phyloP scores from a whole-genome alignment of 2,797 vertebrate genomes.

The Cossypha polioptera region DNA sequence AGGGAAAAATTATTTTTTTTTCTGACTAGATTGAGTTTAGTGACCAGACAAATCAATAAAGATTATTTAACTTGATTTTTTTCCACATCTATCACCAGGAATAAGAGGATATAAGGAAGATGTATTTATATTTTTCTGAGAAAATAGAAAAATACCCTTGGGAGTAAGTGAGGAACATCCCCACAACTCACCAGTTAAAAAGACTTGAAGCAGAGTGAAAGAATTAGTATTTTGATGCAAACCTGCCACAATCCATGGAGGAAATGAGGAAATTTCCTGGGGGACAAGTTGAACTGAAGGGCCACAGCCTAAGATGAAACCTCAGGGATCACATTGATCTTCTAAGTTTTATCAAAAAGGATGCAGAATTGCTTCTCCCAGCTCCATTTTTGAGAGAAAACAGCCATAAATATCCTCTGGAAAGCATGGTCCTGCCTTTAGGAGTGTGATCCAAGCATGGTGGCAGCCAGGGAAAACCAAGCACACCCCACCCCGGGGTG shows the following conservation, averaged over 20 bases:
- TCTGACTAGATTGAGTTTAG: background rate
- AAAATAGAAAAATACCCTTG: background rate
- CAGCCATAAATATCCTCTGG: background rate
- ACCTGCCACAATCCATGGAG: background rate
- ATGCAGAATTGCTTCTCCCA: background rate
- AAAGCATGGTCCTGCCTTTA: background rate
- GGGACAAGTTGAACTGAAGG: background rate
- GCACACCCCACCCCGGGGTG: background rate
- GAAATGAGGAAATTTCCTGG: background rate
- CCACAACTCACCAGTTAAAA: background rate
- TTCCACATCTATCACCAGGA: background rate
- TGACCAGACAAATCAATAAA: background rate
- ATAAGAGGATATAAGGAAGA: background rate
- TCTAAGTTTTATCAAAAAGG: background rate
- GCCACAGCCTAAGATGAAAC: rapidly evolving
- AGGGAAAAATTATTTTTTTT: background rate
- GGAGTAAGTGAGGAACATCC: background rate
- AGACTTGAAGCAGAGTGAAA: background rate
- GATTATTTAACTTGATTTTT: background rate
- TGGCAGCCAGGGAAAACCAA: background rate
- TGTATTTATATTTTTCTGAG: background rate
- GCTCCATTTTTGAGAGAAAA: background rate
- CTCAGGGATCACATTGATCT: background rate
- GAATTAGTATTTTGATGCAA: background rate
- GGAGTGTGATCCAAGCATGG: background rate